Conservation (phyloP, 1,140 invertebrate genomes). For the Charaxes varanes region DNA sequence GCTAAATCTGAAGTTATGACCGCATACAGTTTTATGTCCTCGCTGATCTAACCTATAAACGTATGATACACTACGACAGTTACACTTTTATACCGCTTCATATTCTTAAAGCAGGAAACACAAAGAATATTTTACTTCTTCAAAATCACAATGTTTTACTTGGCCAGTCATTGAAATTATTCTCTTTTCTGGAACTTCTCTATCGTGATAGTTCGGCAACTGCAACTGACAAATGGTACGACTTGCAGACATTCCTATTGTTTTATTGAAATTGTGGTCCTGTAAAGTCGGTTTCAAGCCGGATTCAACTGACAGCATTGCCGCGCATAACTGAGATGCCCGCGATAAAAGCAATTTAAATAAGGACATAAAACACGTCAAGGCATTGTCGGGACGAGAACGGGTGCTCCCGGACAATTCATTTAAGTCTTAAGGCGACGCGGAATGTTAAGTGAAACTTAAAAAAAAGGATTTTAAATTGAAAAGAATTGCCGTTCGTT, state of each 20-base stretch:
- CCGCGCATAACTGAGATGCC: constrained; percentile 36
- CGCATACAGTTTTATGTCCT: constrained; percentile 15
- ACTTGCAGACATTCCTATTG: no score
- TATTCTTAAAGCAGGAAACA: no score
- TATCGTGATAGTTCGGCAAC: no score
- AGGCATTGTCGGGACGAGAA: constrained; percentile 49
- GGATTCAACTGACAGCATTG: constrained; percentile 21
- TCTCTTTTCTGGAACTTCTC: no score
- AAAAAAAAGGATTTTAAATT: constrained; percentile 38
- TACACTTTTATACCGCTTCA: constrained; percentile 8
- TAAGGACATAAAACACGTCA: constrained; percentile 62
- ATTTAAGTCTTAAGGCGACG: constrained; percentile 44
- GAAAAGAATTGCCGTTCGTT: constrained; percentile 37
- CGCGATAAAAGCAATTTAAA: constrained; percentile 58
- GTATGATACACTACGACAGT: constrained; percentile 11
- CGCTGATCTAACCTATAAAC: constrained; percentile 12
- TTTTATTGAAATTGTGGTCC: no score
- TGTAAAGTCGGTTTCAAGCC: no score
- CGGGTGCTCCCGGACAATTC: constrained; percentile 38
- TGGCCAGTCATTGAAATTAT: no score
- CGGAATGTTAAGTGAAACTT: constrained; percentile 37
- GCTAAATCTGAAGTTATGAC: constrained; percentile 10
- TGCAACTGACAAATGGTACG: no score
- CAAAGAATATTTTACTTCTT: no score
- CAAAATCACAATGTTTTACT: no score